phyloP scores from a whole-genome alignment of 2,888 invertebrate genomes.

The Oasisia sp. region DNA sequence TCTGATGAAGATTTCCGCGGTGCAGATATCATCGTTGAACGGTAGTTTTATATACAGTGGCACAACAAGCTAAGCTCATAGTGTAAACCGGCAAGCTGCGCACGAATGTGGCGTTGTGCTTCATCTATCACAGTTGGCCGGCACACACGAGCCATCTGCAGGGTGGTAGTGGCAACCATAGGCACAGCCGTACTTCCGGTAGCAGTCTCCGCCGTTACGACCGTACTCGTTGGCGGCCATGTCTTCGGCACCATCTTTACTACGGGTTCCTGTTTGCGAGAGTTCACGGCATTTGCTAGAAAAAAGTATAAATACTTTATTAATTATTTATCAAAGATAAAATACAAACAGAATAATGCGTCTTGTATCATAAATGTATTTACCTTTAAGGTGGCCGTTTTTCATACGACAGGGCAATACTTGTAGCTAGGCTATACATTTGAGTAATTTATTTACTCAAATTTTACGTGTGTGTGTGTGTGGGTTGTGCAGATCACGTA shows the following conservation, averaged over 20 bases:
- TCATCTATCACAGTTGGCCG: neutral
- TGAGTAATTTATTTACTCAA: too few species aligned
- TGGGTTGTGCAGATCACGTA: too few species aligned
- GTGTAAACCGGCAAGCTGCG: too few species aligned
- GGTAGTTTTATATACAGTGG: too few species aligned
- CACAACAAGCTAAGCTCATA: too few species aligned
- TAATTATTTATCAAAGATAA: neutral
- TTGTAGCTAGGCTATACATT: neutral
- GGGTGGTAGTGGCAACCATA: neutral
- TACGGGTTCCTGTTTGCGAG: neutral
- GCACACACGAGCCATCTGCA: neutral
- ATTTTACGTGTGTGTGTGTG: too few species aligned
- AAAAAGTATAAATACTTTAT: neutral
- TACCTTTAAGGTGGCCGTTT: neutral
- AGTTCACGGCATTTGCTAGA: neutral
- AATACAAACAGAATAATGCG: neutral
- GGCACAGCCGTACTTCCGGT: slow-evolving; percentile 8
- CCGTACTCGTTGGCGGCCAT: neutral
- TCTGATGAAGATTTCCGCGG: too few species aligned
- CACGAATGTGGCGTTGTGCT: neutral
- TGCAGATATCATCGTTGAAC: too few species aligned
- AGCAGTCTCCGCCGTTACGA: neutral
- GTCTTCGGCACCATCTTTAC: neutral
- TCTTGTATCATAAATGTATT: neutral
- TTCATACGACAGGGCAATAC: neutral